Evolutionary conservation across 2,113 vertebrate genomes (phyloP).

Genomic region (Brachionichthys hirsutus): DNA sequence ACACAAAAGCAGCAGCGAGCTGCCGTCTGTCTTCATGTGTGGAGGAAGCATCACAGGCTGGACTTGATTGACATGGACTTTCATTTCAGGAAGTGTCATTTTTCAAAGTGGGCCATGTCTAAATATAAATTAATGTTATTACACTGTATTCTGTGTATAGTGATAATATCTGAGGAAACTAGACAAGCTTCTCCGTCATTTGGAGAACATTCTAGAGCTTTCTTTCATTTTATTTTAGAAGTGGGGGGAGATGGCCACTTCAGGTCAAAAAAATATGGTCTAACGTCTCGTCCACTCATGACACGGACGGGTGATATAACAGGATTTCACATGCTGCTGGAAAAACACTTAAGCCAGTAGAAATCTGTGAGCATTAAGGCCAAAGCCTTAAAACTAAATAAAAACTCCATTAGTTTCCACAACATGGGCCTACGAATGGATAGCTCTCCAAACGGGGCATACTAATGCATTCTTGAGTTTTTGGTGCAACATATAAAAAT

Average conservation of each 20-base stretch:
- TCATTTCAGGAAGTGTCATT: constrained; percentile 1
- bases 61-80: constrained; percentile 8
- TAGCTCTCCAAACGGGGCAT: too few relatives aligned
- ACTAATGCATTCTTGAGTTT: too few relatives aligned
- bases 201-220: constrained; percentile 1
- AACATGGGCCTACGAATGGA: constrained; percentile 7
- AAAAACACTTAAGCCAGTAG: constrained; percentile 23
- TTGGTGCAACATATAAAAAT: too few relatives aligned
- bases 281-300: constrained; percentile 22
- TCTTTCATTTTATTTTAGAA: constrained; percentile 1
- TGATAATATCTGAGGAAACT: too few relatives aligned
- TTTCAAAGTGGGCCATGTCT: background rate
- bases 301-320: constrained; percentile 29
- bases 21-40: constrained; percentile 33
- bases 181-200: background rate
- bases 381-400: constrained; percentile 38
- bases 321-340: constrained; percentile 25
- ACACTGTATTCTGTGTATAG: background rate
- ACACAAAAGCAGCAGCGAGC: too few relatives aligned
- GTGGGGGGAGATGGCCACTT: constrained; percentile 22
- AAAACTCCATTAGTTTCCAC: constrained; percentile 19
- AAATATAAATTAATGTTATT: background rate
- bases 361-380: background rate
- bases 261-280: constrained; percentile 23
- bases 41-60: background rate